phyloP scores from a whole-genome alignment of 1,140 invertebrate species.

The Metopolophium dirhodum region DNA sequence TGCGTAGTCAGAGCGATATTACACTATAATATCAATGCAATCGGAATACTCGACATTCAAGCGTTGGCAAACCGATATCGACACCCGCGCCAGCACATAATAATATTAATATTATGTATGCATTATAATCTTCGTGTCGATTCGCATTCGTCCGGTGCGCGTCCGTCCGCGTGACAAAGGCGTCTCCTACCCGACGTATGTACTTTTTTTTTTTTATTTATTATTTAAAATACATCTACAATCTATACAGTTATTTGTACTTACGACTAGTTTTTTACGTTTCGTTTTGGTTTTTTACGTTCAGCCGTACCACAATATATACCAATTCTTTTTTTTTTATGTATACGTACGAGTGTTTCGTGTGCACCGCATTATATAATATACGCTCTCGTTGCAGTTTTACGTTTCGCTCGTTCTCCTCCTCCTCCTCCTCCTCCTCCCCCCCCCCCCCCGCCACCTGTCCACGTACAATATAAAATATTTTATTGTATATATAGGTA shows the following conservation, averaged over 20 bases:
- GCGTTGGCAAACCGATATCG: not conserved
- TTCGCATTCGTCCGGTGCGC: not conserved
- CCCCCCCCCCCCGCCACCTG: not conserved
- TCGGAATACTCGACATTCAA: not conserved
- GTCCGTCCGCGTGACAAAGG: not conserved
- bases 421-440: not conserved
- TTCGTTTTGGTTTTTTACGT: not conserved
- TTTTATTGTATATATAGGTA: not conserved
- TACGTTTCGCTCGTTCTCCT: not conserved
- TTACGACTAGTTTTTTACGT: not conserved
- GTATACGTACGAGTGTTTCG: not conserved
- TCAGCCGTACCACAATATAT: not conserved
- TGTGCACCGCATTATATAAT: not conserved
- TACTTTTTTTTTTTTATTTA: too few relatives aligned
- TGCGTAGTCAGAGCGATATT: too few relatives aligned
- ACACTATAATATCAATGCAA: not conserved
- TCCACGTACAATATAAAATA: not conserved
- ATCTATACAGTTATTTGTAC: too few relatives aligned
- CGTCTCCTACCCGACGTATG: not conserved
- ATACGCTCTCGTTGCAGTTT: constrained; percentile 7
- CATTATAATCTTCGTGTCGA: not conserved
- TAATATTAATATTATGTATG: not conserved
- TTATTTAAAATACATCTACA: too few relatives aligned
- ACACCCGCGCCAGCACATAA: not conserved
- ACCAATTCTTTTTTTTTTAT: not conserved